These are phyloP conservation scores for Megaleporinus macrocephalus DNA, from an alignment of 2,113 vertebrate species.

Conservation along the genomic window DNA sequence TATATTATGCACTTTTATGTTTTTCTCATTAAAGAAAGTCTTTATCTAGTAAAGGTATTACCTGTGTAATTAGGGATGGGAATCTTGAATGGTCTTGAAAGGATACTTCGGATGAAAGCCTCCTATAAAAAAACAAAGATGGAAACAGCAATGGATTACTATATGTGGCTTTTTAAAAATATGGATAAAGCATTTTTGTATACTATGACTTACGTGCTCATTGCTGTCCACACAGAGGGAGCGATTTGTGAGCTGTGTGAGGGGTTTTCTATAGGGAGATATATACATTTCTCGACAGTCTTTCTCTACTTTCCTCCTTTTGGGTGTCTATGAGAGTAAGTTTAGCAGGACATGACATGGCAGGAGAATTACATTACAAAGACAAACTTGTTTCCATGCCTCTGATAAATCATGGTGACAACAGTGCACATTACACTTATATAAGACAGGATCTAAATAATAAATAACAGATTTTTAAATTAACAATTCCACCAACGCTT, in stretches of 20 bases:
- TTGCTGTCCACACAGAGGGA: conserved; percentile 81
- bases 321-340: conserved; percentile 72
- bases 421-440: not conserved
- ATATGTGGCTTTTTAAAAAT: too few relatives aligned
- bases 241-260: conserved; percentile 79
- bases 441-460: not conserved
- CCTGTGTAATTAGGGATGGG: conserved; percentile 96
- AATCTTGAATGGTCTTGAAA: conserved; percentile 95
- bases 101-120: conserved; percentile 93
- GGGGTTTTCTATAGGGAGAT: conserved; percentile 85
- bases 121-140: conserved; percentile 78
- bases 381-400: too few relatives aligned
- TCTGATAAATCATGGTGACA: too few relatives aligned
- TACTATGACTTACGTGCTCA: conserved; percentile 82
- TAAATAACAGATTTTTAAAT: not conserved
- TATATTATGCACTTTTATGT: not conserved
- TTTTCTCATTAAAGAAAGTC: not conserved
- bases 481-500: not conserved
- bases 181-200: too few relatives aligned
- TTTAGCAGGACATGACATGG: not conserved
- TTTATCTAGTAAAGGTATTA: conserved; percentile 63
- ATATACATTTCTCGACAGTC: conserved; percentile 71
- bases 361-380: not conserved
- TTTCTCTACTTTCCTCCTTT: conserved; percentile 71
- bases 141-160: too few relatives aligned